These are phyloP conservation scores for Xylophagus ater DNA, from an alignment of 2,888 invertebrate genomes.

Conservation along the genomic window DNA sequence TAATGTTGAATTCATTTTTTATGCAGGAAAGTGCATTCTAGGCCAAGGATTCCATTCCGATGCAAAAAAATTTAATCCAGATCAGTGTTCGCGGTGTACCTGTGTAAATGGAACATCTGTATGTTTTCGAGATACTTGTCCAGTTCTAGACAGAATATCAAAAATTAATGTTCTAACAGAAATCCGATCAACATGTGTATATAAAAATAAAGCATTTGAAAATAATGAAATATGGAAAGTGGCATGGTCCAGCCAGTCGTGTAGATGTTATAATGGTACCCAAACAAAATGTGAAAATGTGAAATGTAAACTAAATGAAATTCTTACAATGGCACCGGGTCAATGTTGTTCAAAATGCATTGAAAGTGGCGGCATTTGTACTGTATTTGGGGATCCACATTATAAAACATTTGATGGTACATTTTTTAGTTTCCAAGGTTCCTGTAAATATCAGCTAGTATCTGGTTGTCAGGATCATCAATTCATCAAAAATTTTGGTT, in stretches of 20 bases:
- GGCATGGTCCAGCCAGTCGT: constrained; percentile 55
- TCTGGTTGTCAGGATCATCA: constrained; percentile 69
- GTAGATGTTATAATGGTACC: constrained; percentile 76
- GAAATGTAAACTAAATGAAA: constrained; percentile 68
- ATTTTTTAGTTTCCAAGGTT: constrained; percentile 86
- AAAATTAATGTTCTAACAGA: constrained; percentile 47
- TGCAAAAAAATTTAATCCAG: constrained; percentile 51
- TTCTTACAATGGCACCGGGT: constrained; percentile 58
- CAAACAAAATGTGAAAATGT: constrained; percentile 69
- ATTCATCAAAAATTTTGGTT: no score
- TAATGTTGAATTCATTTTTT: no score
- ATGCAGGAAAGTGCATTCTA: constrained; percentile 51
- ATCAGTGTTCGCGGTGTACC: constrained; percentile 74
- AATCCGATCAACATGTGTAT: constrained; percentile 52
- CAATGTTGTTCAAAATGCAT: constrained; percentile 86
- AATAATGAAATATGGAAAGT: constrained; percentile 41
- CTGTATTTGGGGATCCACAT: constrained; percentile 91
- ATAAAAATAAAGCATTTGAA: constrained; percentile 51
- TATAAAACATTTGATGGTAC: constrained; percentile 92
- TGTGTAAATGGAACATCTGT: constrained; percentile 71
- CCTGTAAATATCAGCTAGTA: constrained; percentile 82
- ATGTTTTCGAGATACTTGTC: constrained; percentile 73
- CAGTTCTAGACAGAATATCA: constrained; percentile 73
- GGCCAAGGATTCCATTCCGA: constrained; percentile 56
- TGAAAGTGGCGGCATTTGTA: constrained; percentile 85